Evolutionary conservation across 2,888 invertebrate genomes (phyloP).

Genomic region (Drosophila differens): DNA sequence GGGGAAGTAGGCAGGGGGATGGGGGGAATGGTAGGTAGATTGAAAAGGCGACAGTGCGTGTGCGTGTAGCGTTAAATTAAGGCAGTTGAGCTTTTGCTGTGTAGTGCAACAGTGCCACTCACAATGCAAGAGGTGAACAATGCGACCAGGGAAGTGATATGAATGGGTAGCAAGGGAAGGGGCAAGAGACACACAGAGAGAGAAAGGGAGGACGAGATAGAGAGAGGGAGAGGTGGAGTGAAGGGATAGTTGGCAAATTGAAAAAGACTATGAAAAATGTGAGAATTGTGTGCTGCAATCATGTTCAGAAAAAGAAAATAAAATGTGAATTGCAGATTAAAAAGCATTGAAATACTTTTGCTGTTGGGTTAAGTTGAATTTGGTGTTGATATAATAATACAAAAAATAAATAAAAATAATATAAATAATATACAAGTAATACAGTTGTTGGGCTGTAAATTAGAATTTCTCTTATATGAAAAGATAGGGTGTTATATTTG

Average conservation of each 20-base stretch:
- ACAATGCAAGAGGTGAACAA: constrained; percentile 28
- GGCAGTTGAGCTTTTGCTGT: constrained; percentile 41
- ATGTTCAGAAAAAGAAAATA: constrained; percentile 6
- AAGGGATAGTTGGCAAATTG: constrained; percentile 41
- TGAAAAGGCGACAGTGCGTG: constrained; percentile 61
- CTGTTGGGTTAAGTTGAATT: background rate
- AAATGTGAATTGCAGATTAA: background rate
- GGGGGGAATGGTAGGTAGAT: background rate
- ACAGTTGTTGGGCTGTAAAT: background rate
- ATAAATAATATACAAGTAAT: background rate
- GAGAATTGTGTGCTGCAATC: constrained; percentile 14
- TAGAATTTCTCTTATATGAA: background rate
- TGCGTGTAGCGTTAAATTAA: constrained; percentile 76
- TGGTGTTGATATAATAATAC: background rate
- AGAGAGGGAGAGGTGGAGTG: background rate
- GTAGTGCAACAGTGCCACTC: constrained; percentile 37
- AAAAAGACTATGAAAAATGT: constrained; percentile 33
- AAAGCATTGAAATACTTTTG: constrained; percentile 6
- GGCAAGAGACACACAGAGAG: background rate
- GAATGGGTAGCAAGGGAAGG: background rate
- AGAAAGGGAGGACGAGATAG: background rate
- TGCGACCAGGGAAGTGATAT: constrained; percentile 5
- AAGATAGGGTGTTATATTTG: accelerated
- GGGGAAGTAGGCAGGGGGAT: background rate
- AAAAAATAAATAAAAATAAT: background rate